Conservation (phyloP, 2,797 vertebrate species). For the Squalus acanthias region DNA sequence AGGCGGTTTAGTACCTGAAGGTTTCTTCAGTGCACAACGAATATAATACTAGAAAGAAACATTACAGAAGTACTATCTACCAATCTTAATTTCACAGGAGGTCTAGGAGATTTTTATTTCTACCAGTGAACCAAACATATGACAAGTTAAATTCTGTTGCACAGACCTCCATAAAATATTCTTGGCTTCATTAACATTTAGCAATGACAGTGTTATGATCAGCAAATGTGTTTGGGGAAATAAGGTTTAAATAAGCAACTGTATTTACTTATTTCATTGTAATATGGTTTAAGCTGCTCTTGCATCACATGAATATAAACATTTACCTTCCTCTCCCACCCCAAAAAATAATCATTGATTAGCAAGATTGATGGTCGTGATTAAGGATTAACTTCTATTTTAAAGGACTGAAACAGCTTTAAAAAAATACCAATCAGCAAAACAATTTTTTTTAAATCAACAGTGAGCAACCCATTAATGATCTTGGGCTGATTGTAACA, state of each 20-base stretch:
- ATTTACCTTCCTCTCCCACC: neutral
- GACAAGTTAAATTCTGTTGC: neutral
- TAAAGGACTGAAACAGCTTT: neutral
- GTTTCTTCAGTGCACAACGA: neutral
- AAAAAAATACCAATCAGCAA: neutral
- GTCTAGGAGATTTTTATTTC: neutral
- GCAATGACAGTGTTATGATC: too few species aligned
- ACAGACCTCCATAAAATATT: neutral
- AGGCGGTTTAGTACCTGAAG: neutral
- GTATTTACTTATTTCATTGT: neutral
- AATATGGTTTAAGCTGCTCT: neutral
- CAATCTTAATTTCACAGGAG: neutral
- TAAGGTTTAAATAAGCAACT: neutral
- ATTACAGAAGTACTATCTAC: neutral
- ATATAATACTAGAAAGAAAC: neutral
- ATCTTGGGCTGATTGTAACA: neutral
- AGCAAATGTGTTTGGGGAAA: neutral
- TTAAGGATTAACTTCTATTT: neutral
- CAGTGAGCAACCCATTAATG: neutral
- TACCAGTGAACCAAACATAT: neutral
- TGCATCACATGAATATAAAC: neutral
- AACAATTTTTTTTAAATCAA: slow-evolving; percentile 9
- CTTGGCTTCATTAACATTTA: neutral
- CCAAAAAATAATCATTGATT: neutral
- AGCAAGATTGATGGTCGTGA: neutral